Evolutionary conservation across 2,113 vertebrate species (phyloP).

Genomic region (Cacatua alba): DNA sequence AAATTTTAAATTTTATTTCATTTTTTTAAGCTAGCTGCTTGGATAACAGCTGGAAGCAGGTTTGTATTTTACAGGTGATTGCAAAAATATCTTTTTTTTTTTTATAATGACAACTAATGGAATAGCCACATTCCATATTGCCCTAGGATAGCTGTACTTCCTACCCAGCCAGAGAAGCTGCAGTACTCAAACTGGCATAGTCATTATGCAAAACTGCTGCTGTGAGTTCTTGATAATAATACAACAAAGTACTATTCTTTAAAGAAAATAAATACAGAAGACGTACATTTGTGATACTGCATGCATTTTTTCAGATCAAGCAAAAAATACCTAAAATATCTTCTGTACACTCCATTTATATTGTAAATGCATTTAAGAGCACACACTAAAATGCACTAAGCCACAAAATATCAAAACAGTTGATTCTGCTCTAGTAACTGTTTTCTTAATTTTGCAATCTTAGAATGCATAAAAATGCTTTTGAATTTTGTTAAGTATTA

Average conservation of each 20-base stretch:
- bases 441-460: background rate
- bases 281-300: rapidly evolving
- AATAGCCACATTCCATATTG: background rate
- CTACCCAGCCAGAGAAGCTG: background rate
- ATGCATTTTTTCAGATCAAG: background rate
- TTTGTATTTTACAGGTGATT: background rate
- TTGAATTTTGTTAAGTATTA: background rate
- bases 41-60: background rate
- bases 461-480: background rate
- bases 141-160: background rate
- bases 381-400: background rate
- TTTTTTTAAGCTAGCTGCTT: background rate
- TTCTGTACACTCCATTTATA: background rate
- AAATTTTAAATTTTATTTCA: background rate
- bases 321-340: background rate
- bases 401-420: background rate
- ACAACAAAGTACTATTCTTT: background rate
- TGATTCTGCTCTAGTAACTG: background rate
- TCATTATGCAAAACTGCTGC: background rate
- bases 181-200: background rate
- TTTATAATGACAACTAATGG: background rate
- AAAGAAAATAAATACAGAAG: background rate
- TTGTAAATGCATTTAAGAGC: background rate
- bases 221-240: background rate
- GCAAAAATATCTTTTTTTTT: background rate